phyloP scores from a whole-genome alignment of 2,888 invertebrate species.

The Melitaea athalia region DNA sequence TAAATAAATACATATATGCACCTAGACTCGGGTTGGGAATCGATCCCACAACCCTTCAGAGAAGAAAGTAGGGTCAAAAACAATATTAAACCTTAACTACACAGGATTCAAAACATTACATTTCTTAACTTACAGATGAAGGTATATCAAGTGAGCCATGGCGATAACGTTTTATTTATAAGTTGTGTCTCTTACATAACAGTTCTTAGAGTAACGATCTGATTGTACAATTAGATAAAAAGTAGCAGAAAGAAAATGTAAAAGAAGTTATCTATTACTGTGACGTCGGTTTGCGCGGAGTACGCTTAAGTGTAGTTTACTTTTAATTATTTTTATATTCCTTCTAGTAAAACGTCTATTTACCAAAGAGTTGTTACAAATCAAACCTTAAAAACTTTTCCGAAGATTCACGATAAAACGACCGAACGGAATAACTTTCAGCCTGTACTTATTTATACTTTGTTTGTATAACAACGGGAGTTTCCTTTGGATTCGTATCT shows the following conservation, averaged over 20 bases:
- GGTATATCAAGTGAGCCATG: not conserved
- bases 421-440: conserved; percentile 64
- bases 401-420: conserved; percentile 75
- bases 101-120: not conserved
- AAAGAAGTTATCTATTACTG: not conserved
- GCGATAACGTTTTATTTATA: not conserved
- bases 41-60: too few species aligned
- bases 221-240: conserved; percentile 3
- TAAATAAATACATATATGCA: too few species aligned
- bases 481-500: conserved; percentile 44
- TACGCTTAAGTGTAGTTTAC: not conserved
- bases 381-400: conserved; percentile 76
- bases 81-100: too few species aligned
- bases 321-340: conserved; percentile 25
- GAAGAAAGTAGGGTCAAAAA: too few species aligned
- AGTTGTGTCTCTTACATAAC: not conserved
- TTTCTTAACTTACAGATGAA: not conserved
- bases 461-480: conserved; percentile 58
- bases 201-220: conserved; percentile 1
- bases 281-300: not conserved
- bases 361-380: conserved; percentile 63
- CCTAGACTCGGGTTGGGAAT: too few species aligned
- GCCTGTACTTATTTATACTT: conserved; percentile 72
- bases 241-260: not conserved
- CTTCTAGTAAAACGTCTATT: conserved; percentile 48